phyloP scores from a whole-genome alignment of 2,888 invertebrate species.

The Masnerella sp. region DNA sequence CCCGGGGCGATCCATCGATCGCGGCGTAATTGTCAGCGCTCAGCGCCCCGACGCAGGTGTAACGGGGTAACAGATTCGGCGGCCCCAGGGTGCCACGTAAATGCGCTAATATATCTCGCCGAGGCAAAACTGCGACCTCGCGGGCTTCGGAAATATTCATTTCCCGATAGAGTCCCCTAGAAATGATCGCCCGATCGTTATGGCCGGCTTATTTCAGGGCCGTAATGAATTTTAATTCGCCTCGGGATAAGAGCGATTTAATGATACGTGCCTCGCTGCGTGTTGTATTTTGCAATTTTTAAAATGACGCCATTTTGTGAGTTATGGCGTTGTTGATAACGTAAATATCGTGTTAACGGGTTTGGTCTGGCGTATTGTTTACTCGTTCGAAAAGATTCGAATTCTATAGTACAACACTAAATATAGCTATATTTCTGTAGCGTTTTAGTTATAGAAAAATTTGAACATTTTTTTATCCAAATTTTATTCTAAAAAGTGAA shows the following conservation, averaged over 20 bases:
- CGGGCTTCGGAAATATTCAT: slow-evolving; percentile 53
- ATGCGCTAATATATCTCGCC: slow-evolving; percentile 69
- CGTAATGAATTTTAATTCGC: slow-evolving; percentile 48
- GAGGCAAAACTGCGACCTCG: slow-evolving; percentile 41
- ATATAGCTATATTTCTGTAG: too few species aligned
- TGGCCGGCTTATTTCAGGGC: slow-evolving; percentile 24
- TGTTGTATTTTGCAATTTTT: slow-evolving; percentile 28
- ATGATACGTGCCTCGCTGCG: slow-evolving; percentile 25
- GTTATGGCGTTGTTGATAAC: slow-evolving; percentile 12
- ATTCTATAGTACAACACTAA: too few species aligned
- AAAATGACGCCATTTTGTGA: slow-evolving; percentile 20
- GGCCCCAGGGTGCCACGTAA: slow-evolving; percentile 68
- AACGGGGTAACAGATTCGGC: slow-evolving; percentile 66
- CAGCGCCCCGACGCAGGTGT: slow-evolving; percentile 75
- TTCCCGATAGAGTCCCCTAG: slow-evolving; percentile 48
- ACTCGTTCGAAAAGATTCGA: too few species aligned
- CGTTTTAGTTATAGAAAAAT: too few species aligned
- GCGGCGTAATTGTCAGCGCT: slow-evolving; percentile 76
- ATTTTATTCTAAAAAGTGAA: too few species aligned
- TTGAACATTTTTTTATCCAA: too few species aligned
- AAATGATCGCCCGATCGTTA: slow-evolving; percentile 36
- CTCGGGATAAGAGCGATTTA: slow-evolving; percentile 26
- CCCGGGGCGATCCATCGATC: slow-evolving; percentile 75
- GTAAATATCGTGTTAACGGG: slow-evolving; percentile 23
- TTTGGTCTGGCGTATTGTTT: too few species aligned